Evolutionary conservation across 2,797 vertebrate genomes (phyloP), one percentile per base, ranked within the genome.

Genomic region (Ficedula albicollis): DNA sequence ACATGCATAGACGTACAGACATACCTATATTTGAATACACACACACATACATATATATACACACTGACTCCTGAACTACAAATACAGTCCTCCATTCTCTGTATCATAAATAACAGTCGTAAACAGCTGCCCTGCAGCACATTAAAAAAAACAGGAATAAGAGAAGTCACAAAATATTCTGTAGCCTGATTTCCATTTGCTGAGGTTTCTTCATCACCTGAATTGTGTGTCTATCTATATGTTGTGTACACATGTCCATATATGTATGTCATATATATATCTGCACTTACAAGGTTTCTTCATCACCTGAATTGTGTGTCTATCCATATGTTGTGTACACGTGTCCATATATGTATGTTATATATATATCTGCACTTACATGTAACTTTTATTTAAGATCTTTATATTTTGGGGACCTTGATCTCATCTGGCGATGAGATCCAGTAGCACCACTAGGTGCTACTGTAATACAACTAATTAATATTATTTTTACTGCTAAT

Each of bases 381-480:
- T 38, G 29, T 19, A 68, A 70, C n/a, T 77, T 84, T 26, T 77
- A 5, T 43, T 79, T 64, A 83, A 89, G 84, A 52, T n/a, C 51
- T 73, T 90, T 25, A 29, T 51, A 54, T 74, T 77, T 89, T 84
- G 64, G 56, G 78, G 85, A 84, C 73, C 85, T 43, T 68, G 46
- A 80, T 91, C 56, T 91, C 38, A 95, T 86, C 60, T 69, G 39
- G 60, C 23, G 46, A 94, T 90, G 88, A 96, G 91, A 95, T 95
- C 44, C 83, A 73, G 70, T 69, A 95, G 88, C 60, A 96, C 94
- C 96, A 96, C 95, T 96, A 96, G 96, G 95, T 97, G 96, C 56
- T 96, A 97, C 96, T 97, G 88, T 96, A 97, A 97, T 97, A 95
- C 95, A 96, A 96, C 83, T 93, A 95, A 95, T 96, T 96, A 96